Percentiles rank a stretch among this genome's conserved stretches.
phyloP scores from a whole-genome alignment of 2,888 invertebrate species.

The Timema cristinae region DNA sequence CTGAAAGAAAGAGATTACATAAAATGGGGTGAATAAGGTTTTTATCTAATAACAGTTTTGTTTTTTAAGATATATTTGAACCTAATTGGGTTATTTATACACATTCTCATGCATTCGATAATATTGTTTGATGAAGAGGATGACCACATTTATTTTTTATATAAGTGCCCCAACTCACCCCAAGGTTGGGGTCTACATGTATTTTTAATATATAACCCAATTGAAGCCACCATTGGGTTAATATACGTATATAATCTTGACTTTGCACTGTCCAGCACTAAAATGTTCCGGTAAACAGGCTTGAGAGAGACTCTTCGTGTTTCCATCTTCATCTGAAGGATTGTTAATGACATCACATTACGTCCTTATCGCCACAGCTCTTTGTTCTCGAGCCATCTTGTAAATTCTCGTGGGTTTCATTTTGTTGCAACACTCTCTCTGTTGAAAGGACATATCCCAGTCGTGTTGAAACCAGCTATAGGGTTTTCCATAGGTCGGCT shows the following conservation, averaged over 20 bases:
- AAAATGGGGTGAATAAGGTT: constrained; percentile 5
- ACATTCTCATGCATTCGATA: too few relatives aligned
- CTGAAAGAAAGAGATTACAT: background rate
- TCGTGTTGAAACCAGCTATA: constrained; percentile 11
- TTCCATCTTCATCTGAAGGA: background rate
- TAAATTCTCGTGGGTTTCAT: background rate
- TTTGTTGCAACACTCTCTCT: background rate
- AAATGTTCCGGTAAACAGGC: background rate
- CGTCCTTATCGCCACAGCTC: background rate
- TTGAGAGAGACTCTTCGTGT: background rate
- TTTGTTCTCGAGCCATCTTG: background rate
- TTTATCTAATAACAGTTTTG: background rate
- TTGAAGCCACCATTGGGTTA: background rate
- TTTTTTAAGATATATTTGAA: background rate
- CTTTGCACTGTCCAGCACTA: background rate
- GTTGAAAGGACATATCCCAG: constrained; percentile 16
- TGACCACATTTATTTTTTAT: background rate
- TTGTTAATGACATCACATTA: background rate
- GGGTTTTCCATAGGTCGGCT: background rate
- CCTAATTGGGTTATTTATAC: background rate
- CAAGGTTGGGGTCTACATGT: background rate
- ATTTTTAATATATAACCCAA: background rate
- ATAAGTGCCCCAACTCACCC: background rate
- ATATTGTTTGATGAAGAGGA: background rate
- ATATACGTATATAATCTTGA: too few relatives aligned